These are phyloP conservation scores for Corticium candelabrum DNA, from an alignment of 37 sponge, comb jelly and placozoan species.

Conservation along the genomic window DNA sequence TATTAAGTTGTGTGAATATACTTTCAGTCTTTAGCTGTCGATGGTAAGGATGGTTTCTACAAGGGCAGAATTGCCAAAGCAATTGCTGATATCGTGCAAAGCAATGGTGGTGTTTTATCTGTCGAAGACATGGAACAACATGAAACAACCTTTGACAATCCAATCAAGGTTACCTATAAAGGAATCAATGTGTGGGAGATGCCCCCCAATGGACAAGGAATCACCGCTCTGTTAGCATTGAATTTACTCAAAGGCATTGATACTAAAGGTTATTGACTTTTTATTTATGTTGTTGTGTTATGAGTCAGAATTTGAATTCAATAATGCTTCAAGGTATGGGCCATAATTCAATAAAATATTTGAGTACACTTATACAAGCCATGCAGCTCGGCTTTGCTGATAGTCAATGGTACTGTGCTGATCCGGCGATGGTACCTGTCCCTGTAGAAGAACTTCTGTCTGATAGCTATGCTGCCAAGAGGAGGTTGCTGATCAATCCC, in stretches of 20 bases:
- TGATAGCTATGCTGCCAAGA: slow-evolving; percentile 39
- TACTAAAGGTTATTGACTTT: slow-evolving; percentile 23
- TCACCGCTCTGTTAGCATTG: slow-evolving; percentile 70
- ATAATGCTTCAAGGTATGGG: no score
- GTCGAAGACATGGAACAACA: slow-evolving; percentile 49
- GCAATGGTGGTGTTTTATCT: slow-evolving; percentile 53
- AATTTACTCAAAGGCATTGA: slow-evolving; percentile 60
- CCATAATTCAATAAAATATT: slow-evolving; percentile 57
- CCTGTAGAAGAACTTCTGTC: slow-evolving; percentile 53
- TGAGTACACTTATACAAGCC: slow-evolving; percentile 64
- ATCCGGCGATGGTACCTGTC: slow-evolving; percentile 35
- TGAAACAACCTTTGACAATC: slow-evolving; percentile 44
- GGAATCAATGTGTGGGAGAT: slow-evolving; percentile 79
- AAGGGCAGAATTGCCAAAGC: slow-evolving; percentile 54
- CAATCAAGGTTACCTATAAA: slow-evolving; percentile 45
- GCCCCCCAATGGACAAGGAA: slow-evolving; percentile 78
- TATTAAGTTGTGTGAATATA: background rate
- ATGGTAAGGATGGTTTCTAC: slow-evolving; percentile 74
- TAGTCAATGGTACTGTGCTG: slow-evolving; percentile 55
- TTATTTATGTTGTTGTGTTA: background rate
- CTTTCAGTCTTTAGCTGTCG: background rate
- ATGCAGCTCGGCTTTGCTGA: slow-evolving; percentile 75
- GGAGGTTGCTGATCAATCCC: slow-evolving; percentile 36
- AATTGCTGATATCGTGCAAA: slow-evolving; percentile 53
- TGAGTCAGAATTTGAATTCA: background rate